These are phyloP conservation scores for Lymantria dispar DNA, from an alignment of 2,888 invertebrate genomes.

Conservation along the genomic window DNA sequence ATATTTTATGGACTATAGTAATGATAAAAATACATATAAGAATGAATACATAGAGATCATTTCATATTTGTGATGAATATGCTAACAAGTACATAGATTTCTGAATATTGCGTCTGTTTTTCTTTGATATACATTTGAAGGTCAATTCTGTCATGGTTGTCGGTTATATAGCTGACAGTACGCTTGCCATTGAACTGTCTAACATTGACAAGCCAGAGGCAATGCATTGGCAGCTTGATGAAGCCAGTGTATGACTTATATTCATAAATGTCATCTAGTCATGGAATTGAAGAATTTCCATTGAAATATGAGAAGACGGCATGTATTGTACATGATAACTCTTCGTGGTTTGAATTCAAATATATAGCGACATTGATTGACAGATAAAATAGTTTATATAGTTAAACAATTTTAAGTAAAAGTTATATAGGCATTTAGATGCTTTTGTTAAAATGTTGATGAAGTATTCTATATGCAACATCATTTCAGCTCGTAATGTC, in stretches of 20 bases:
- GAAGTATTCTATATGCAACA: too few species aligned
- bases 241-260: neutral
- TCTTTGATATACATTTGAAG: slow-evolving; percentile 1
- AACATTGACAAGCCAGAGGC: neutral
- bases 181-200: slow-evolving; percentile 2
- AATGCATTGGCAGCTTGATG: slow-evolving; percentile 3
- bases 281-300: neutral
- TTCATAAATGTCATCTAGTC: neutral
- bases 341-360: too few species aligned
- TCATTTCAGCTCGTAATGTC: too few species aligned
- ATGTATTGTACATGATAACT: neutral
- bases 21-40: too few species aligned
- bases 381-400: too few species aligned
- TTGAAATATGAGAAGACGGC: neutral
- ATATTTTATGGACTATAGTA: too few species aligned
- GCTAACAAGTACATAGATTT: neutral
- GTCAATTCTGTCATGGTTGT: neutral
- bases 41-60: too few species aligned
- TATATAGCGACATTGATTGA: too few species aligned
- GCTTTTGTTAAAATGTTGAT: too few species aligned
- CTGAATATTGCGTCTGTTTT: neutral
- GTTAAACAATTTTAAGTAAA: too few species aligned
- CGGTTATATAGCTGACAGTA: neutral
- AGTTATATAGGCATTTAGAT: too few species aligned
- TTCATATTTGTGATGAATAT: too few species aligned